phyloP scores from a whole-genome alignment of 2,113 vertebrate species.

The Raja brachyura region DNA sequence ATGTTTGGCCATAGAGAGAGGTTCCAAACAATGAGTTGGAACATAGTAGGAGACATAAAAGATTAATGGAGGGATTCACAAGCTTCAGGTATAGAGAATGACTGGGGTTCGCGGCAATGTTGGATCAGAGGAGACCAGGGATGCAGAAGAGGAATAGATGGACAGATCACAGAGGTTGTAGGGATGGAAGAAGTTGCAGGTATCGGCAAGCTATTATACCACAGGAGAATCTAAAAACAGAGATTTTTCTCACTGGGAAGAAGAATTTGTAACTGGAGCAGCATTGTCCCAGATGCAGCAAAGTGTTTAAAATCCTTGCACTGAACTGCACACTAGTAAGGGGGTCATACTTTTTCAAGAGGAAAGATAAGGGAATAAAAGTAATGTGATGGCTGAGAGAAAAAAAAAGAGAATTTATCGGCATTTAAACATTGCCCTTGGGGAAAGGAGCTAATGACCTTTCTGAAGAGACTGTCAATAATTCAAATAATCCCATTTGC shows the following conservation, averaged over 20 bases:
- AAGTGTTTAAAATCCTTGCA: background rate
- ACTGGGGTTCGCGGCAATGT: background rate
- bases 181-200: background rate
- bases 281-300: background rate
- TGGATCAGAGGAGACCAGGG: background rate
- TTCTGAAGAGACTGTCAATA: background rate
- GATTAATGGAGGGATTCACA: background rate
- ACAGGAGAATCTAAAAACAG: background rate
- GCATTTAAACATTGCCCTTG: background rate
- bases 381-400: background rate
- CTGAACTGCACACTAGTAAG: background rate
- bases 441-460: background rate
- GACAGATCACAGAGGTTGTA: background rate
- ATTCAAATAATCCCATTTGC: conserved; percentile 6
- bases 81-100: background rate
- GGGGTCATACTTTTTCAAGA: background rate
- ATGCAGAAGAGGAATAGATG: no score
- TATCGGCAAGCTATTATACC: background rate
- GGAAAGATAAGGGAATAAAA: background rate
- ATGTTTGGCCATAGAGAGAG: background rate
- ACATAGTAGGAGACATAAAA: background rate
- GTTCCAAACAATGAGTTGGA: background rate
- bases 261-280: background rate
- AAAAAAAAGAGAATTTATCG: background rate
- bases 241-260: background rate